Conservation (phyloP, 2,888 invertebrate genomes). For the Drosophila stalkeri region DNA sequence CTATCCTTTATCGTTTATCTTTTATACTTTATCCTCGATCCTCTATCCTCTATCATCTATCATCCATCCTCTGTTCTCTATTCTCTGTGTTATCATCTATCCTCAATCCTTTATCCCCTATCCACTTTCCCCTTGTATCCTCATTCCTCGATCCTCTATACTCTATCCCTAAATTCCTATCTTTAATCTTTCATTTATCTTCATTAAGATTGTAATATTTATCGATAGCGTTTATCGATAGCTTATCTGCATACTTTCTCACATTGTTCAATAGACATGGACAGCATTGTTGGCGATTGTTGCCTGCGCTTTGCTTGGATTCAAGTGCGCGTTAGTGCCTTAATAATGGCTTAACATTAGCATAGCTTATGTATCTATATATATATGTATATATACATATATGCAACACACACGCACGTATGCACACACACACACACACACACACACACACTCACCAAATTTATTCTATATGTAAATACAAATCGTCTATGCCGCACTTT, state of each 20-base stretch:
- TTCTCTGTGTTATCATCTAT: no score
- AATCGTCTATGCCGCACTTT: slow-evolving; percentile 59
- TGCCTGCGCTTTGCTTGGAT: slow-evolving; percentile 33
- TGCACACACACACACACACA: background rate
- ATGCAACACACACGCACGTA: background rate
- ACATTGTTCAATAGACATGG: slow-evolving; percentile 26
- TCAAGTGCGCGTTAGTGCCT: slow-evolving; percentile 65
- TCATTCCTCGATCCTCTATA: background rate
- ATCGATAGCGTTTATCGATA: background rate
- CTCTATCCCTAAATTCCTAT: background rate
- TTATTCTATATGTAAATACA: slow-evolving; percentile 41
- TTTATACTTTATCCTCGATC: background rate
- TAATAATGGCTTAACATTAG: slow-evolving; percentile 70
- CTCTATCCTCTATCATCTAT: background rate
- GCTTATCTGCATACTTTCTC: background rate
- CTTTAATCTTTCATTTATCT: no score
- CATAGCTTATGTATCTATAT: slow-evolving; percentile 51
- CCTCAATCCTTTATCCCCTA: background rate
- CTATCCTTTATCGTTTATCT: background rate
- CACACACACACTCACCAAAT: background rate
- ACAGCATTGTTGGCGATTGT: slow-evolving; percentile 32
- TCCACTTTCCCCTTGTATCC: background rate
- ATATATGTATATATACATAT: slow-evolving; percentile 3
- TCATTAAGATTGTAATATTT: background rate
- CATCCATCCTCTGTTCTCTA: background rate